Evolutionary conservation across 2,888 invertebrate species (phyloP).

Genomic region (Ernsta delagoae): DNA sequence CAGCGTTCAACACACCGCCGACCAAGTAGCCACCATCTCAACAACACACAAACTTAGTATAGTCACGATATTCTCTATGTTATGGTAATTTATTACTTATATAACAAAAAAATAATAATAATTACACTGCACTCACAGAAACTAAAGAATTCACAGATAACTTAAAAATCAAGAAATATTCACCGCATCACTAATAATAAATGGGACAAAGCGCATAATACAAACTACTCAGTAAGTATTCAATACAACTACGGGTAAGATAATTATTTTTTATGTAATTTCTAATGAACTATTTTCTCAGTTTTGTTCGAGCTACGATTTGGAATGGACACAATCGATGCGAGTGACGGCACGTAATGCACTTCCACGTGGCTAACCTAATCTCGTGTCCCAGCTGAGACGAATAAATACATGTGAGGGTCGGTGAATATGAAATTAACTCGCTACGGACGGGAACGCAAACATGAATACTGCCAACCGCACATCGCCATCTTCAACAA

Average conservation of each 20-base stretch:
- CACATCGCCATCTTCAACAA: slow-evolving; percentile 50
- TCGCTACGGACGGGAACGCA: slow-evolving; percentile 82
- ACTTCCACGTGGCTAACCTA: slow-evolving; percentile 50
- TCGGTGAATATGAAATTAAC: slow-evolving; percentile 55
- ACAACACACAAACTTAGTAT: slow-evolving; percentile 69
- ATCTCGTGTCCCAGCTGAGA: slow-evolving; percentile 44
- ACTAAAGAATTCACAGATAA: slow-evolving; percentile 60
- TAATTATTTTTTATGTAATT: slow-evolving; percentile 30
- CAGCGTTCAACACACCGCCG: slow-evolving; percentile 39
- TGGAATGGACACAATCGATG: slow-evolving; percentile 65
- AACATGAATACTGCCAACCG: slow-evolving; percentile 62
- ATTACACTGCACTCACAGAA: slow-evolving; percentile 62
- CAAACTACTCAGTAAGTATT: slow-evolving; percentile 54
- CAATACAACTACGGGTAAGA: slow-evolving; percentile 60
- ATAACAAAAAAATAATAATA: slow-evolving; percentile 55
- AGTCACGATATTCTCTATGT: slow-evolving; percentile 68
- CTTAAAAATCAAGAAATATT: slow-evolving; percentile 62
- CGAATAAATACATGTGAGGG: slow-evolving; percentile 47
- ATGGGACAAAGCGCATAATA: slow-evolving; percentile 68
- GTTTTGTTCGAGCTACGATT: slow-evolving; percentile 63
- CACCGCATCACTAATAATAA: slow-evolving; percentile 63
- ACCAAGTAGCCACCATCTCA: slow-evolving; percentile 45
- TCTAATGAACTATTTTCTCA: slow-evolving; percentile 57
- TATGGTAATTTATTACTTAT: slow-evolving; percentile 72
- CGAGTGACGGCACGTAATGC: slow-evolving; percentile 32